phyloP scores from a whole-genome alignment of 2,113 vertebrate genomes.

The Dicrurus megarhynchus region DNA sequence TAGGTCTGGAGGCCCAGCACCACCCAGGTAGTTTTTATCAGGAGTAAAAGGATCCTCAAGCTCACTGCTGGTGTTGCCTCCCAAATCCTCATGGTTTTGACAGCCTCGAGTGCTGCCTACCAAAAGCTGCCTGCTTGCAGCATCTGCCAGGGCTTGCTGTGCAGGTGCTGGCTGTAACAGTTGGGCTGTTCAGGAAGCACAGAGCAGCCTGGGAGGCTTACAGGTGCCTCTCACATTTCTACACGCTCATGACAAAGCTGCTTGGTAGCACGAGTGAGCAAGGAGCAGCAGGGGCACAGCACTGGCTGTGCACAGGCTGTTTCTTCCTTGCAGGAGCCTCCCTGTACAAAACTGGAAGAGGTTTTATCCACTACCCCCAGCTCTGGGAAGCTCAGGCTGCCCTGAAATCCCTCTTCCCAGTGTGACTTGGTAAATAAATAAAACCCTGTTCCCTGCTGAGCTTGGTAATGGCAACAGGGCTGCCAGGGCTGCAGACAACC shows the following conservation, averaged over 20 bases:
- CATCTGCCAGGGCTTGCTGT: neutral
- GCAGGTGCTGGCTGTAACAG: neutral
- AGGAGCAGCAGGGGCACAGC: neutral
- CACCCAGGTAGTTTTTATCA: neutral
- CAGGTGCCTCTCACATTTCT: neutral
- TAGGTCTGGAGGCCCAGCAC: neutral
- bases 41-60: neutral
- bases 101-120: neutral
- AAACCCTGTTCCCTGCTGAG: neutral
- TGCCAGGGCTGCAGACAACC: neutral
- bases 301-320: neutral
- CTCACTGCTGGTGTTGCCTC: neutral
- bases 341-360: neutral
- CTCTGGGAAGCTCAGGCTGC: conserved; percentile 1
- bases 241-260: neutral
- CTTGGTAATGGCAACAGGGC: neutral
- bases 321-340: neutral
- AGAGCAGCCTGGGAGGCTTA: neutral
- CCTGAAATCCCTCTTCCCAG: neutral
- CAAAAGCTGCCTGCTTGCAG: neutral
- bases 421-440: conserved; percentile 27
- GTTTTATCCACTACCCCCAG: neutral
- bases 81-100: neutral
- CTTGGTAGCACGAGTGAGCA: neutral
- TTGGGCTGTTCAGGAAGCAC: neutral